Percentiles rank a stretch among this genome's conserved stretches.
These are phyloP conservation scores for Chionodraco myersi DNA, from an alignment of 2,113 vertebrate species.

Conservation along the genomic window DNA sequence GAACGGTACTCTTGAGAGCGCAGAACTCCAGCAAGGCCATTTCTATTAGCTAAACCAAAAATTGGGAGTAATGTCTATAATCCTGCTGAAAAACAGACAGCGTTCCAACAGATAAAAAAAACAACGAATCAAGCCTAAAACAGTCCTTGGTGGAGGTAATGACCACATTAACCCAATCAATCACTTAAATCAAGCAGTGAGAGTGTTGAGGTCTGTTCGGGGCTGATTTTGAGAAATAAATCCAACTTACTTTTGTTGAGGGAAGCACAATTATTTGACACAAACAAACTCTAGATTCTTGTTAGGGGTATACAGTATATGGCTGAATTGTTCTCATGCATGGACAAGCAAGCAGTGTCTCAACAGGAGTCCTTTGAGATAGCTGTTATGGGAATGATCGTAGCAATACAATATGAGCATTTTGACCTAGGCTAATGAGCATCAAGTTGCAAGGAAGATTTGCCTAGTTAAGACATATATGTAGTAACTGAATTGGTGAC, in stretches of 20 bases:
- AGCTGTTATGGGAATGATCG: constrained; percentile 27
- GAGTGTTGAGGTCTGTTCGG: background rate
- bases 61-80: too few relatives aligned
- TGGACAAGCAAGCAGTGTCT: constrained; percentile 3
- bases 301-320: background rate
- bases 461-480: background rate
- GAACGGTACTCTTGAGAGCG: too few relatives aligned
- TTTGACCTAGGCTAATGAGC: constrained; percentile 36
- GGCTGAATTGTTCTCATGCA: constrained; percentile 1
- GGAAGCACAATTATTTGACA: background rate
- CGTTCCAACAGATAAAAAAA: too few relatives aligned
- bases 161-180: background rate
- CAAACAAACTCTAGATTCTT: constrained; percentile 8
- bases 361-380: constrained; percentile 17
- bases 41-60: too few relatives aligned
- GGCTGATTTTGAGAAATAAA: background rate
- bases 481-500: background rate
- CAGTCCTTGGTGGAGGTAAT: background rate
- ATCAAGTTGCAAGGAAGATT: constrained; percentile 4
- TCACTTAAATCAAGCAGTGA: background rate
- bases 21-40: too few relatives aligned
- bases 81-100: too few relatives aligned
- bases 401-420: constrained; percentile 7
- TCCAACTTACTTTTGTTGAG: constrained; percentile 2
- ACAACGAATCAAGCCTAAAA: too few relatives aligned